Conservation (phyloP, 2,113 vertebrate species). For the Forbesichthys agassizii region DNA sequence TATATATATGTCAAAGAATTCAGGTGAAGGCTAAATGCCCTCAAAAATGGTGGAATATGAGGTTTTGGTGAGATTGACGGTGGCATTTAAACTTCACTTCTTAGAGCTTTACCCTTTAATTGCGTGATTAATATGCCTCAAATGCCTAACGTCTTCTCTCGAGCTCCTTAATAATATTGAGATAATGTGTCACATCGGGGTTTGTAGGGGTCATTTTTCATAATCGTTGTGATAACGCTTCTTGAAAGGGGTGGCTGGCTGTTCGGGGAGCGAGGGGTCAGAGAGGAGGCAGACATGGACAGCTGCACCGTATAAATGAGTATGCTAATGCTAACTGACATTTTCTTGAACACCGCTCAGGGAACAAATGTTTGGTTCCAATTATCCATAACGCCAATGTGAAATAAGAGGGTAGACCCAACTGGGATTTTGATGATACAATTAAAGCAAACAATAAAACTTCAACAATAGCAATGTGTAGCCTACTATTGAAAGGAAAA, state of each 20-base stretch:
- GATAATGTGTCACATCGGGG: constrained; percentile 71
- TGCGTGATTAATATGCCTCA: constrained; percentile 68
- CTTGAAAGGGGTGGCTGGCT: constrained; percentile 59
- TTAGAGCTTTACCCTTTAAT: constrained; percentile 64
- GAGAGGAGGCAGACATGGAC: constrained; percentile 42
- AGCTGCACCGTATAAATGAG: constrained; percentile 68
- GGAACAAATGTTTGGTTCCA: constrained; percentile 40
- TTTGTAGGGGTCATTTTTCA: constrained; percentile 72
- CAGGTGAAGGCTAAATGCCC: constrained; percentile 41
- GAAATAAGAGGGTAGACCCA: constrained; percentile 27
- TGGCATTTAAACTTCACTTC: constrained; percentile 69
- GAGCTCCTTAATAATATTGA: constrained; percentile 62
- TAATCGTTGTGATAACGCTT: constrained; percentile 68
- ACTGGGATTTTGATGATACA: constrained; percentile 10
- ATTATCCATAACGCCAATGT: constrained; percentile 44
- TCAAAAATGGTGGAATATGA: constrained; percentile 32
- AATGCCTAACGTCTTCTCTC: constrained; percentile 63
- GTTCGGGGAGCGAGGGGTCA: constrained; percentile 42
- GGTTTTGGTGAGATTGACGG: constrained; percentile 61
- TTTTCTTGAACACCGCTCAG: constrained; percentile 59
- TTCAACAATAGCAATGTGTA: background rate
- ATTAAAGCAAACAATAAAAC: constrained; percentile 6
- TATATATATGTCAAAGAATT: constrained; percentile 46
- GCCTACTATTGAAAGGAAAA: background rate
- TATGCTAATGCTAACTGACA: constrained; percentile 75